phyloP scores from a whole-genome alignment of 2,888 invertebrate species.

The Teleogryllus oceanicus region DNA sequence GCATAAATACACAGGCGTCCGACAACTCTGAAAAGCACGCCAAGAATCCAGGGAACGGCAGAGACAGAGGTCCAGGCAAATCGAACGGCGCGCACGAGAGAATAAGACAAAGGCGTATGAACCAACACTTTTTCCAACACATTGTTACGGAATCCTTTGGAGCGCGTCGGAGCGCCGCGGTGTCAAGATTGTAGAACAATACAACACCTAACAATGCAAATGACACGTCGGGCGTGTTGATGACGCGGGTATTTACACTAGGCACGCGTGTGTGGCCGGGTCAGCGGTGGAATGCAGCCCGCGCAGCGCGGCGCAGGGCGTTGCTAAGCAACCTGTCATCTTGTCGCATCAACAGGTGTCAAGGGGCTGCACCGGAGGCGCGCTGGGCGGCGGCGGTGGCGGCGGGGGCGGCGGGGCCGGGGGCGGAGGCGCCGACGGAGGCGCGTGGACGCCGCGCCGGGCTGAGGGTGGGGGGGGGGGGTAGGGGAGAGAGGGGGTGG shows the following conservation, averaged over 20 bases:
- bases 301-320: neutral
- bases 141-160: neutral
- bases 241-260: constrained; percentile 10
- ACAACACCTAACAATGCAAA: neutral
- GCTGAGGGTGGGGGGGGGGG: neutral
- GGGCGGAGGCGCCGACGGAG: no score
- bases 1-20: no score
- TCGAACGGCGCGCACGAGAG: no score
- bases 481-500: neutral
- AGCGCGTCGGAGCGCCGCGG: neutral
- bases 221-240: constrained; percentile 18
- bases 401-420: neutral
- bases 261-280: constrained; percentile 18
- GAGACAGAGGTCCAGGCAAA: no score
- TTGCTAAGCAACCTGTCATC: constrained; percentile 3
- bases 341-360: constrained; percentile 18
- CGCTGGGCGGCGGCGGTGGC: neutral
- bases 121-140: neutral
- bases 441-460: neutral
- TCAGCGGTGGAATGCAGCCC: neutral
- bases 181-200: neutral
- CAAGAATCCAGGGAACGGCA: no score
- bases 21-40: no score
- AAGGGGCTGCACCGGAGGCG: constrained; percentile 12
- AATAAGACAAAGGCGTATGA: neutral